phyloP scores from a whole-genome alignment of 2,797 vertebrate species.

The Falco rusticolus region DNA sequence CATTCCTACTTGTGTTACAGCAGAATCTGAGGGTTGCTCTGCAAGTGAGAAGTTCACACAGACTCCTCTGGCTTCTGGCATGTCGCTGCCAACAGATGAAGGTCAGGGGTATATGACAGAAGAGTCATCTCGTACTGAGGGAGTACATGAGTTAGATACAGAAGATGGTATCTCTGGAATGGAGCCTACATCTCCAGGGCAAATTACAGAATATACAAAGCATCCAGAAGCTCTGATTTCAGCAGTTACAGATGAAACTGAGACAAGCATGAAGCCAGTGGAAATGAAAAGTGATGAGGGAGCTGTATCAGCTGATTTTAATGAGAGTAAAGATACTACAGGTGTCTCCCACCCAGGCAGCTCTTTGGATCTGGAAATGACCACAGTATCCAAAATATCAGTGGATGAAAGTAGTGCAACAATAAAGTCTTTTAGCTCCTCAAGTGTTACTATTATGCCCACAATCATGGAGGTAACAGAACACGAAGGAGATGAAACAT shows the following conservation, averaged over 20 bases:
- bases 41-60: conserved; percentile 6
- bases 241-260: conserved; percentile 17
- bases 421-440: not conserved
- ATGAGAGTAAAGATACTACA: not conserved
- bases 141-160: not conserved
- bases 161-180: conserved; percentile 63
- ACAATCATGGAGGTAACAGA: conserved; percentile 59
- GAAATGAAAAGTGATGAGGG: conserved; percentile 7
- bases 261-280: not conserved
- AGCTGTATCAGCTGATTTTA: conserved; percentile 1
- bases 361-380: conserved; percentile 34
- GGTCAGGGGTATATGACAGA: conserved; percentile 38
- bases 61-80: not conserved
- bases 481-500: conserved; percentile 68
- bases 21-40: not conserved
- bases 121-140: not conserved
- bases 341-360: not conserved
- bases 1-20: not conserved
- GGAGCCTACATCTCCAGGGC: conserved; percentile 37
- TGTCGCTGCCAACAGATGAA: not conserved
- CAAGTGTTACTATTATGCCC: not conserved
- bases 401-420: conserved; percentile 38
- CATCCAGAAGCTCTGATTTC: not conserved
- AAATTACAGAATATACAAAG: conserved; percentile 4
- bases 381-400: conserved; percentile 55